Base-by-base conservation (phyloP, 2,113 vertebrate genomes). In the Sclerurus mexicanus region DNA sequence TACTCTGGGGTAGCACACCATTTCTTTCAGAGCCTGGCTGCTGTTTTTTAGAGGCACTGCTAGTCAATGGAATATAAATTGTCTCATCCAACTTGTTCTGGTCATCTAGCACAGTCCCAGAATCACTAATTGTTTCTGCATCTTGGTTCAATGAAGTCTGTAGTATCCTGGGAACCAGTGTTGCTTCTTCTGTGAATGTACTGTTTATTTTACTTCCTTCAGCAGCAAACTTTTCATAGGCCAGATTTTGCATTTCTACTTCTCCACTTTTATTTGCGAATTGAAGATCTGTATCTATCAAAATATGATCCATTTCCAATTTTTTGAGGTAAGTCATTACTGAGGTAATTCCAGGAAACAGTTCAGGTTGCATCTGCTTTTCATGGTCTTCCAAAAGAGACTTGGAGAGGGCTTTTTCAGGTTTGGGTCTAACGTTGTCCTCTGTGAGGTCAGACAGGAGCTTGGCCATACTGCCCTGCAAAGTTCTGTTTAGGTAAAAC, bases 291-390 rank as follows among this genome's bases (percentile, higher is more conserved):
- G 81, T 31, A 39, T 79, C 90, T 68, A 92, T 52, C 74, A 86
- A 91, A 88, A 86, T 39, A 47, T 76, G 91, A 52, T 96, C 96
- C 40, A 60, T 95, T 90, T 98, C 98, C 90, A 99, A 88, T 25
- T 98, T 98, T 93, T 96, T 97, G 49, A 99, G 97, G 85, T 98
- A 99, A 87, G 92, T 96, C 66, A 98, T 97, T 75, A 99, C 92
- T 21, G 98, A 98, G 77, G 95, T 96, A 74, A 96, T 98, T 74
- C 97, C 82, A 67, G 97, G 94, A 84, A 95, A 75, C 0, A 68
- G 90, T 56, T 97, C 95, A 37, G 89, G 89, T 33, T 96, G 93
- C 85, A 98, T 97, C 53, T 98, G 98, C 87, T 97, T 97, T 74
- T 99, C 98, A 60, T 98, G 97, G 77, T 97, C 92, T 90, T 98